Percentiles rank a stretch among this genome's conserved stretches.
Evolutionary conservation across 2,888 invertebrate species (phyloP).

Genomic region (Rotaria sp.): DNA sequence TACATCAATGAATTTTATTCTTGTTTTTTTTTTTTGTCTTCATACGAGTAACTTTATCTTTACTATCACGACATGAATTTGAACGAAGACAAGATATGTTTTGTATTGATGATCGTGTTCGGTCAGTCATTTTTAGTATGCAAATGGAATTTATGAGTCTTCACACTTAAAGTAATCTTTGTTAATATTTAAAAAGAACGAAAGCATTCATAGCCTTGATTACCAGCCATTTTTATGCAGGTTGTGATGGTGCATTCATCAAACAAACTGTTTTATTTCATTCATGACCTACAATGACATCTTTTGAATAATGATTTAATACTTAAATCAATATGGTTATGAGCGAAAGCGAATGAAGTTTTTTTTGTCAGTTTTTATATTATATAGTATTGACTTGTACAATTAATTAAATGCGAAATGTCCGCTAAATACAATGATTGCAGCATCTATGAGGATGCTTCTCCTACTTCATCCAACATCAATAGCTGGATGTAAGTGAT

Average conservation of each 20-base stretch:
- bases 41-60: neutral
- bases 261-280: neutral
- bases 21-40: neutral
- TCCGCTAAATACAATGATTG: no score
- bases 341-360: no score
- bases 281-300: neutral
- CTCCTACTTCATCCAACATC: no score
- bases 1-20: neutral
- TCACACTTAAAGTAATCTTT: neutral
- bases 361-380: no score
- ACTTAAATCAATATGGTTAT: neutral
- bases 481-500: no score
- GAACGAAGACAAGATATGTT: neutral
- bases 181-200: neutral
- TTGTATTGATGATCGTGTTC: neutral
- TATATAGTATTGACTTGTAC: no score
- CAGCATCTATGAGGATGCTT: no score
- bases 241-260: conserved; percentile 12
- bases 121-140: neutral
- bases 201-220: neutral
- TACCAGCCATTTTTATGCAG: neutral
- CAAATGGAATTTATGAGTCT: neutral
- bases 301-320: neutral
- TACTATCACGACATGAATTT: neutral
- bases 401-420: no score